Conservation (phyloP, 2,888 invertebrate species). For the Diarsia brunnea region DNA sequence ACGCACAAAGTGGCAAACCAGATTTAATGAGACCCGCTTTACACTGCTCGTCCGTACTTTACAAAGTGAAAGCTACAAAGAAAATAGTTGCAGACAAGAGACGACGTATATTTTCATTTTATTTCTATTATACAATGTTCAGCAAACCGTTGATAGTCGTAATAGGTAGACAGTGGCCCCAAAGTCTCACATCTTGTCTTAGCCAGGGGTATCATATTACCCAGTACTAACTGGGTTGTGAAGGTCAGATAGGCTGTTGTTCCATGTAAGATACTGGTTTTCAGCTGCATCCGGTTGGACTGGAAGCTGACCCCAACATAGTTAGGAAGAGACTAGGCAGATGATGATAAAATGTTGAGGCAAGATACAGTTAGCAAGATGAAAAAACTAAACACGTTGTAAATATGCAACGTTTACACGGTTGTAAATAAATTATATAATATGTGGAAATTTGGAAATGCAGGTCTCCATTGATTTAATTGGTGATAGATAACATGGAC, state of each 20-base stretch:
- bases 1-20: conserved; percentile 51
- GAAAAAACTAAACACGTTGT: neutral
- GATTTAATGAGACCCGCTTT: conserved; percentile 56
- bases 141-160: too few relatives aligned
- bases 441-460: neutral
- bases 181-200: too few relatives aligned
- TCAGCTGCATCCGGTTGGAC: too few relatives aligned
- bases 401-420: neutral
- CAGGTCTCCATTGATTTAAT: neutral
- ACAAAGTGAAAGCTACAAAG: conserved; percentile 38
- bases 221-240: too few relatives aligned
- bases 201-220: too few relatives aligned
- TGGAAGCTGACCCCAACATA: too few relatives aligned
- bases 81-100: conserved; percentile 19
- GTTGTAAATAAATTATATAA: neutral
- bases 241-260: too few relatives aligned
- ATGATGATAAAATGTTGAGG: conserved; percentile 7
- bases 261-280: too few relatives aligned
- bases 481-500: neutral
- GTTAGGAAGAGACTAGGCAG: too few relatives aligned
- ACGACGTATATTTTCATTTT: conserved; percentile 13
- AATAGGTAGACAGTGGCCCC: too few relatives aligned
- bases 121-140: conserved; percentile 13
- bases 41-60: conserved; percentile 25
- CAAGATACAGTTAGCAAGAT: neutral